phyloP scores from a whole-genome alignment of 2,888 invertebrate genomes.

The Orchestes rusci region DNA sequence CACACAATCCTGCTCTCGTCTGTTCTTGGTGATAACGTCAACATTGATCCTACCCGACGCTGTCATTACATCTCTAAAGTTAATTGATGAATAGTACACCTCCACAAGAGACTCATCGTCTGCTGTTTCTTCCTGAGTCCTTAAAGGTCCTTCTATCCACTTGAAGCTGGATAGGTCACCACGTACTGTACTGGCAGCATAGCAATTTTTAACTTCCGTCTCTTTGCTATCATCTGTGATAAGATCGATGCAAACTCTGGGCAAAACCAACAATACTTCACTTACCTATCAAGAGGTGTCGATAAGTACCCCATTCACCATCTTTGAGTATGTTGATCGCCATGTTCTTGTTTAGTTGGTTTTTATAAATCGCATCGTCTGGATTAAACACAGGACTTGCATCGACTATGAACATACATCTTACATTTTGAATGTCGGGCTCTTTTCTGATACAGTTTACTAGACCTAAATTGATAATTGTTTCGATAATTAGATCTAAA shows the following conservation, averaged over 20 bases:
- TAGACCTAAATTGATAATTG: too few relatives aligned
- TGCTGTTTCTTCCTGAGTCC: background rate
- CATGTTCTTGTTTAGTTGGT: conserved; percentile 64
- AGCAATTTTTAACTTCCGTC: conserved; percentile 58
- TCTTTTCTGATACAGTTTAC: conserved; percentile 62
- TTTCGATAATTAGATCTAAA: too few relatives aligned
- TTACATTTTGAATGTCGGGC: conserved; percentile 37
- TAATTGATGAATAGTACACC: conserved; percentile 67
- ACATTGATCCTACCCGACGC: conserved; percentile 83
- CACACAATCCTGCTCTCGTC: conserved; percentile 58
- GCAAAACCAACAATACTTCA: too few relatives aligned
- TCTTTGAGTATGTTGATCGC: conserved; percentile 69
- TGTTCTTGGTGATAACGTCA: conserved; percentile 66
- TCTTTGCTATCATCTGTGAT: conserved; percentile 47
- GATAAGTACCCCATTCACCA: conserved; percentile 56
- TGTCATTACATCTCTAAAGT: conserved; percentile 90
- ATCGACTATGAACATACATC: conserved; percentile 39
- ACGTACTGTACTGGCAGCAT: conserved; percentile 65
- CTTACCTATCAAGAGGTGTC: conserved; percentile 64
- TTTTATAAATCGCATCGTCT: conserved; percentile 48
- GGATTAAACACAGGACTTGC: conserved; percentile 58
- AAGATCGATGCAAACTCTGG: too few relatives aligned
- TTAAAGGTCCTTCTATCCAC: conserved; percentile 70
- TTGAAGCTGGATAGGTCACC: conserved; percentile 81
- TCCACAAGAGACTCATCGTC: background rate